Percentiles rank a stretch among this genome's conserved stretches.
Evolutionary conservation across 2,888 invertebrate genomes (phyloP).

Genomic region (Aleiodes alternator): DNA sequence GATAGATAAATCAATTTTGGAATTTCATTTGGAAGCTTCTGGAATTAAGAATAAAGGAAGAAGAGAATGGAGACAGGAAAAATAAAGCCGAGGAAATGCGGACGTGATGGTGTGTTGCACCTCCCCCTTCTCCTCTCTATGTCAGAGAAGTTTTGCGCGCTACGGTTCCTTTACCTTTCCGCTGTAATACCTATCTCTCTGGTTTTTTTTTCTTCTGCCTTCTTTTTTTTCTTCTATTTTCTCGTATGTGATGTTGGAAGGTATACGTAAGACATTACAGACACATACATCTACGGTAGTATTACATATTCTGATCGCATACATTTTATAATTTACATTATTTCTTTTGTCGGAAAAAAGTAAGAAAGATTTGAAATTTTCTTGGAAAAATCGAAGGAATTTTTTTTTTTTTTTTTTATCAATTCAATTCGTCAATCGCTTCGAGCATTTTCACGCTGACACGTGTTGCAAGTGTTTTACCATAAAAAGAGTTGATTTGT

Average conservation of each 20-base stretch:
- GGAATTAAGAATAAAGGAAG: constrained; percentile 32
- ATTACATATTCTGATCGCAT: constrained; percentile 53
- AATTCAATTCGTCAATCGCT: constrained; percentile 1
- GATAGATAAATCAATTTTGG: background rate
- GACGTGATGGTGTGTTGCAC: constrained; percentile 36
- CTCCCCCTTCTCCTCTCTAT: background rate
- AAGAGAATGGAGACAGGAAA: constrained; percentile 15
- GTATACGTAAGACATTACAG: constrained; percentile 26
- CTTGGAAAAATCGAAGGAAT: constrained; percentile 3
- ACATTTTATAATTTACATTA: constrained; percentile 29
- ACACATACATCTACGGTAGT: constrained; percentile 43
- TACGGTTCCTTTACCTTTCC: constrained; percentile 44
- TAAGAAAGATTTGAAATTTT: background rate
- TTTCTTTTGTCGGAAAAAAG: constrained; percentile 1
- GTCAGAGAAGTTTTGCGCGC: constrained; percentile 15
- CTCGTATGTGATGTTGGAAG: constrained; percentile 35
- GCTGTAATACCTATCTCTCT: constrained; percentile 20
- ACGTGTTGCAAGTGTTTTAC: constrained; percentile 35
- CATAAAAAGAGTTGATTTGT: constrained; percentile 32
- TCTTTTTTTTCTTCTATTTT: constrained; percentile 17
- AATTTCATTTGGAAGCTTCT: constrained; percentile 36
- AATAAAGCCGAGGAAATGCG: constrained; percentile 35
- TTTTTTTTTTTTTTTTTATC: too few relatives aligned
- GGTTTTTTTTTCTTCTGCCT: constrained; percentile 12
- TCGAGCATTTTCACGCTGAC: constrained; percentile 10